These are phyloP conservation scores for Cathartes aura DNA, from an alignment of 2,113 vertebrate genomes.

Conservation along the genomic window DNA sequence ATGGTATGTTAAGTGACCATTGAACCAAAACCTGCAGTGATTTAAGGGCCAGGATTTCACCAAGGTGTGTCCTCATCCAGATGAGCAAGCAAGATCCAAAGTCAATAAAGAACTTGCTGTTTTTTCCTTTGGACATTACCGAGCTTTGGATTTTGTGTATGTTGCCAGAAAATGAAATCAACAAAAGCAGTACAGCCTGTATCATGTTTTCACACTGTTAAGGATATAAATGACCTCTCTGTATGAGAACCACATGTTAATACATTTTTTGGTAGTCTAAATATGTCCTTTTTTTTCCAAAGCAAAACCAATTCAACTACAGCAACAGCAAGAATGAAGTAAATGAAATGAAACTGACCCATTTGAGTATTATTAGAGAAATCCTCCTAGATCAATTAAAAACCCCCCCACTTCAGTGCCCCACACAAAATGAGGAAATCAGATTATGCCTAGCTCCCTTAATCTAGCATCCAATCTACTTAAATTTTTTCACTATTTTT, in stretches of 20 bases:
- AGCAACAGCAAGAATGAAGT: neutral
- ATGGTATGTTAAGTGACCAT: neutral
- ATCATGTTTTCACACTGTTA: neutral
- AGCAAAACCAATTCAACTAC: neutral
- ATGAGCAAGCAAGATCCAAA: neutral
- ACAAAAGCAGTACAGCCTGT: neutral
- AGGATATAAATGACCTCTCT: neutral
- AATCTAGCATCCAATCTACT: neutral
- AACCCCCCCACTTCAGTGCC: neutral
- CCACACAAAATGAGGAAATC: neutral
- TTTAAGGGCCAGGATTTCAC: neutral
- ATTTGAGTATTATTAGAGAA: neutral
- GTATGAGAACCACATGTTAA: neutral
- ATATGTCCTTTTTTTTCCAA: neutral
- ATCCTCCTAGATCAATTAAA: neutral
- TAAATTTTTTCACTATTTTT: neutral
- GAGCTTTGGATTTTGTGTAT: neutral
- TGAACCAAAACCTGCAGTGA: neutral
- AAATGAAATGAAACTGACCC: neutral
- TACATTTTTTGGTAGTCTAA: neutral
- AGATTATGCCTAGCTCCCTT: neutral
- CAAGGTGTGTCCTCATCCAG: neutral
- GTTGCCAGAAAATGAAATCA: neutral
- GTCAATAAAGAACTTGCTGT: neutral
- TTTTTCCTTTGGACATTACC: neutral